Conservation (phyloP, 2,113 vertebrate genomes). For the Chitala chitala region DNA sequence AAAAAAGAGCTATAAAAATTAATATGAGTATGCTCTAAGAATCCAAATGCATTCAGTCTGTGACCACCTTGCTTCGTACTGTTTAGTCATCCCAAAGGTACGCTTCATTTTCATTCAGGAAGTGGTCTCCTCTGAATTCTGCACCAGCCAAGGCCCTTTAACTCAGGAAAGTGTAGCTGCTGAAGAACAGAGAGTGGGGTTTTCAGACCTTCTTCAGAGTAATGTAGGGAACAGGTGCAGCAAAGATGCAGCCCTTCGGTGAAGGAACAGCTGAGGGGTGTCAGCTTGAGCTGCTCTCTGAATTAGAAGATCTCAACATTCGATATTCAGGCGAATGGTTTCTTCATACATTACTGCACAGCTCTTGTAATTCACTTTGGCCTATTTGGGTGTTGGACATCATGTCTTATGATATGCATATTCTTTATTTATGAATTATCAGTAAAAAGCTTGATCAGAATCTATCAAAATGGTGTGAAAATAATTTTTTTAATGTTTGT, state of each 20-base stretch:
- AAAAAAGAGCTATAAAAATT: too few species aligned
- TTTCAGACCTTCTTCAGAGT: background rate
- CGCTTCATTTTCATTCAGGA: too few species aligned
- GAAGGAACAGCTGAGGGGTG: background rate
- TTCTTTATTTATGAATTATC: background rate
- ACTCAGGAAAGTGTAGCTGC: too few species aligned
- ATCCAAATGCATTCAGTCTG: too few species aligned
- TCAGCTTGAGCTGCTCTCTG: background rate
- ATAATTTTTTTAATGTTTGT: background rate
- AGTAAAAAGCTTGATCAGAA: too few species aligned
- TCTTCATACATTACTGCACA: background rate
- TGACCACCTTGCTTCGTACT: too few species aligned
- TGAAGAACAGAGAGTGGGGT: too few species aligned
- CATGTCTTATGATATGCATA: background rate
- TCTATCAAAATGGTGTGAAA: too few species aligned
- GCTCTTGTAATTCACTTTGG: background rate
- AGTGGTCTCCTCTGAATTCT: too few species aligned
- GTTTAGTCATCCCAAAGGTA: too few species aligned
- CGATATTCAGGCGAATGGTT: constrained; percentile 2
- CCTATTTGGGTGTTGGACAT: background rate
- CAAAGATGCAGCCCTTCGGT: background rate
- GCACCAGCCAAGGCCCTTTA: too few species aligned
- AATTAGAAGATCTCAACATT: constrained; percentile 16
- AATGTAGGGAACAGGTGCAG: background rate
- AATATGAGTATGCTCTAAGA: too few species aligned